Evolutionary conservation across 2,888 invertebrate genomes (phyloP), one percentile per base, ranked within the genome.

Genomic region (Liodrosophila aerea): DNA sequence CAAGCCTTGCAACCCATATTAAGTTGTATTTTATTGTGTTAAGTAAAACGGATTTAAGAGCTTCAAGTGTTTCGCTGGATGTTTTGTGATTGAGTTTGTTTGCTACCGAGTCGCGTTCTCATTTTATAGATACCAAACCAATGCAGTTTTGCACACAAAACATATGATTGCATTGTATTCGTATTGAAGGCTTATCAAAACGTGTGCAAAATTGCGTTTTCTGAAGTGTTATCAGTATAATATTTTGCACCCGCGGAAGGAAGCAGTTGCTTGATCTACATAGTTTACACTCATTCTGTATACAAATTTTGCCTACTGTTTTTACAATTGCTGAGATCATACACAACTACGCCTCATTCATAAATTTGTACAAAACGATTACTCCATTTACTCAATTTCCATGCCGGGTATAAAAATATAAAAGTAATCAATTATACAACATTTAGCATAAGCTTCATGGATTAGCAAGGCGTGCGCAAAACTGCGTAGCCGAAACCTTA

Each of bases 1-100:
- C 85, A 86, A 60, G 60, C 83, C 33, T 85, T 85, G 86, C 85
- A 85, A 61, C 46, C 75, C 83, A 86, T 86, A 50, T 64, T 73
- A 7, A 13, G 29, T 33, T 22, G 18, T 3, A 18, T 36, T 43
- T 7, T 13, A 27, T 37, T 33, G 34, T 33, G 7, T 11, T 34
- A 11, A 29, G 51, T 47, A 50, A 18, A n/a, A n/a, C n/a, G n/a
- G n/a, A 2, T 37, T n/a, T 4, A 37, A 9, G 8, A 3, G n/a
- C 5, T 22, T 4, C 34, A 34, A 29, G 13, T 45, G 34, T 36
- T 41, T 47, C n/a, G 1, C 15, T 13, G 18, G 31, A 15, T 36
- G 36, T 27, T 39, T 30, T 54, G 4, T 16, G 11, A 40, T 13
- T 46, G 60, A 54, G 51, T 47, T 50, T 59, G 46, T 7, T 9